Base-by-base conservation (phyloP, 2,888 invertebrate genomes). In the Trichogramma dendrolimi region DNA sequence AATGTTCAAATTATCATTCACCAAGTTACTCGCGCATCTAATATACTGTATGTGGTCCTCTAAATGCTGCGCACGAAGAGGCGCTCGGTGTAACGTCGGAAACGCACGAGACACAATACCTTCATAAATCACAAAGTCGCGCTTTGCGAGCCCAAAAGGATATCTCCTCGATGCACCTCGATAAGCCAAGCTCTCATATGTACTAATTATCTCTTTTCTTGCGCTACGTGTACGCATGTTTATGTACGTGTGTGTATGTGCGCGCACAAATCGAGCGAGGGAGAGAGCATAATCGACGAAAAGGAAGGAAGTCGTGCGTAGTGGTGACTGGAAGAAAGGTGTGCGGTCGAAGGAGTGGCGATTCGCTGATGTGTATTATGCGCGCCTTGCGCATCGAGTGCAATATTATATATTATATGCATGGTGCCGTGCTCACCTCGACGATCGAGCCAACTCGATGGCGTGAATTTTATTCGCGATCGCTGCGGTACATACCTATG, bases 151-250 rank as follows among this genome's bases (percentile, higher is more conserved):
- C 57, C 53, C 57, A 53, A 7, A n/a, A 43, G 49, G 44, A 40
- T 40, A 44, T 52, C 48, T 41, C 39, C 46, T 71, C 71, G 72
- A 74, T 74, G 73, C 73, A 74, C 74, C 71, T 68, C 68, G 73
- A 73, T 73, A 71, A 72, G 70, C 63, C 68, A 68, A 67, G 69
- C 69, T 68, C 66, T 42, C 47, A 43, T 43, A 40, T 69, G 67
- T 70, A 68, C 71, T 74, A 74, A 74, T 74, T 74, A 63, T 60
- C 67, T 62, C 58, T 58, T 65, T 7, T n/a, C 38, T 44, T 11
- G 42, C 42, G 40, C 27, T 27, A 27, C 27, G 27, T 27, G 27
- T 27, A 27, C 27, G 27, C 27, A 27, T 27, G 27, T 27, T 27
- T 27, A 27, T 27, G 27, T 2, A 27, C 27, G 27, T 2, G 27